Evolutionary conservation across 2,888 invertebrate species (phyloP).

Genomic region (Clistopyga incitator): DNA sequence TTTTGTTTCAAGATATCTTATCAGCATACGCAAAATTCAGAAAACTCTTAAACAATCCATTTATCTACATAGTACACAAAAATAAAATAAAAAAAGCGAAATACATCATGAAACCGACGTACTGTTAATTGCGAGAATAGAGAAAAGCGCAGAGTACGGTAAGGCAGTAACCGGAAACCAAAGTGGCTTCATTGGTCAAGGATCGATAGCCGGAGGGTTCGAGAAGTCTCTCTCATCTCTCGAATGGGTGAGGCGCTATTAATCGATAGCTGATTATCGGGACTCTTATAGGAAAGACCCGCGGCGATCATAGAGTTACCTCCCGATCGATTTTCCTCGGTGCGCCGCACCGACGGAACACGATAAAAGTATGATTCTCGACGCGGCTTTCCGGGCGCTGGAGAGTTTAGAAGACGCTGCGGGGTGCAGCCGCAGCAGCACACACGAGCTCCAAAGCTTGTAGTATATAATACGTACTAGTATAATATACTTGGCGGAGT

Average conservation of each 20-base stretch:
- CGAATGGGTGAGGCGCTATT: constrained; percentile 54
- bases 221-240: constrained; percentile 29
- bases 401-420: constrained; percentile 66
- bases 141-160: constrained; percentile 1
- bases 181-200: constrained; percentile 61
- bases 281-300: constrained; percentile 16
- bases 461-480: constrained; percentile 57
- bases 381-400: constrained; percentile 48
- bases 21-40: no score
- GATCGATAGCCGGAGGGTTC: constrained; percentile 59
- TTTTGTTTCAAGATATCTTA: no score
- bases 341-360: constrained; percentile 44
- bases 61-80: neutral
- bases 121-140: neutral
- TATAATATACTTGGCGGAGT: constrained; percentile 62
- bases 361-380: constrained; percentile 50
- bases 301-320: constrained; percentile 39
- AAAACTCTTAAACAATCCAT: neutral
- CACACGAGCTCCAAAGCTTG: constrained; percentile 61
- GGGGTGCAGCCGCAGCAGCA: constrained; percentile 54
- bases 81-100: neutral
- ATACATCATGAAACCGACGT: neutral
- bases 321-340: constrained; percentile 67
- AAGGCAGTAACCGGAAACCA: constrained; percentile 54
- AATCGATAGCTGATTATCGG: constrained; percentile 66